Evolutionary conservation across 2,888 invertebrate species (phyloP).

Genomic region (Parnassius smintheus): DNA sequence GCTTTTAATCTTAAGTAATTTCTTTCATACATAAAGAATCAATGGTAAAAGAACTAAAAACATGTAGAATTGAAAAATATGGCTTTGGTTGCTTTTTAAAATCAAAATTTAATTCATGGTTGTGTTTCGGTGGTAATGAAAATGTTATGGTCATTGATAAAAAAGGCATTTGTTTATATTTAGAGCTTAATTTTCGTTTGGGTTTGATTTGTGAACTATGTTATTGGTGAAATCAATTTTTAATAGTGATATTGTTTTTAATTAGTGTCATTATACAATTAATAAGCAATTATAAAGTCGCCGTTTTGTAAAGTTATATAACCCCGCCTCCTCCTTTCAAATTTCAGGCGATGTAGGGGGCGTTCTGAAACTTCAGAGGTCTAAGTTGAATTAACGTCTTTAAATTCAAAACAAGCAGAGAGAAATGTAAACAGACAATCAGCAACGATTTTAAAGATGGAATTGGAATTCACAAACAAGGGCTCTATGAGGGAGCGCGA

Average conservation of each 20-base stretch:
- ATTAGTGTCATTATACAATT: constrained; percentile 59
- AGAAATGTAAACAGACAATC: constrained; percentile 78
- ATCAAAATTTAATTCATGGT: no score
- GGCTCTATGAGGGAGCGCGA: constrained; percentile 37
- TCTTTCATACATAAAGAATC: constrained; percentile 35
- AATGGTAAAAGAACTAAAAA: constrained; percentile 12
- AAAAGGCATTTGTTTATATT: no score
- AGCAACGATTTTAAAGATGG: constrained; percentile 73
- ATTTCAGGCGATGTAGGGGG: constrained; percentile 31
- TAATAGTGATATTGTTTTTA: constrained; percentile 35
- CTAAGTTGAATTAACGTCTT: constrained; percentile 56
- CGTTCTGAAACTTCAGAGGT: constrained; percentile 40
- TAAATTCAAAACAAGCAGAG: constrained; percentile 71
- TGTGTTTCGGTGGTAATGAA: no score
- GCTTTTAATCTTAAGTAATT: constrained; percentile 64
- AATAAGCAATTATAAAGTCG: constrained; percentile 57
- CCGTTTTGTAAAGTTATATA: constrained; percentile 52
- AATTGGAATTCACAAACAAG: constrained; percentile 55
- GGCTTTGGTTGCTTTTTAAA: no score
- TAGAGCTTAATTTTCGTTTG: not conserved
- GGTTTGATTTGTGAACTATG: not conserved
- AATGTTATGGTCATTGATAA: no score
- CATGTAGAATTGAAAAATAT: no score
- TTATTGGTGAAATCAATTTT: not conserved
- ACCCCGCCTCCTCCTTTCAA: constrained; percentile 27